Percentiles rank a stretch among this genome's conserved stretches.
Evolutionary conservation across 1,140 invertebrate species (phyloP).

Genomic region (Hypsibius dujardini): DNA sequence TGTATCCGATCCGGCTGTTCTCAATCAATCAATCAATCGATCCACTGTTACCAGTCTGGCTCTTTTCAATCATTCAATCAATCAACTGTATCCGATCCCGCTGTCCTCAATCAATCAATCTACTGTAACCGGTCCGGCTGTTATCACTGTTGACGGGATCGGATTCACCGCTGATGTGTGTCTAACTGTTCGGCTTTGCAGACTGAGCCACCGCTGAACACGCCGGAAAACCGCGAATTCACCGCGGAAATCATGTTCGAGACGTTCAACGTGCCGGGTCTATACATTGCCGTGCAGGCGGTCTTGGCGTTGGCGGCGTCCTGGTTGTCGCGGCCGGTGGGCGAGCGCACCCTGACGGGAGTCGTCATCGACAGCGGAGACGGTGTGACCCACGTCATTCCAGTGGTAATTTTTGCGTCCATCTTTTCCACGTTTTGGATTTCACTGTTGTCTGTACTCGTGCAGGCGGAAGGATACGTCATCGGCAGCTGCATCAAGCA

Average conservation of each 20-base stretch:
- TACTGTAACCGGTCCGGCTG: no score
- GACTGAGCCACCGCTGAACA: conserved; percentile 98
- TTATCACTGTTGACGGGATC: no score
- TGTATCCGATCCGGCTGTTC: no score
- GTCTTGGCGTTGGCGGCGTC: conserved; percentile 91
- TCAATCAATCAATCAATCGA: no score
- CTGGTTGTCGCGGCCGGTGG: conserved; percentile 72
- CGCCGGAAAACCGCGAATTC: conserved; percentile 97
- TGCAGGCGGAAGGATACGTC: conserved; percentile 90
- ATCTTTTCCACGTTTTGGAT: conserved; percentile 17
- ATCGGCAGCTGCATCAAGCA: conserved; percentile 99
- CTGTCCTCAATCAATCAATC: no score
- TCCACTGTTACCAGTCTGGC: no score
- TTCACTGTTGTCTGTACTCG: conserved; percentile 24
- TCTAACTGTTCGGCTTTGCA: conserved; percentile 25
- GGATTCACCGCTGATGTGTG: no score
- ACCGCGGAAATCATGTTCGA: conserved; percentile 99
- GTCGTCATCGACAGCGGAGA: conserved; percentile 98
- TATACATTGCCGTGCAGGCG: conserved; percentile 94
- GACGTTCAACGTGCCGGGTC: conserved; percentile 95
- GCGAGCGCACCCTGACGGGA: conserved; percentile 80
- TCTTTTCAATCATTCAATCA: no score
- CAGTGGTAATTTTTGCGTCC: conserved; percentile 50
- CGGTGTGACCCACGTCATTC: conserved; percentile 98
- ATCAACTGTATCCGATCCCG: no score